Evolutionary conservation across 1,140 invertebrate genomes (phyloP).

Genomic region (Drosophila pectinifera): DNA sequence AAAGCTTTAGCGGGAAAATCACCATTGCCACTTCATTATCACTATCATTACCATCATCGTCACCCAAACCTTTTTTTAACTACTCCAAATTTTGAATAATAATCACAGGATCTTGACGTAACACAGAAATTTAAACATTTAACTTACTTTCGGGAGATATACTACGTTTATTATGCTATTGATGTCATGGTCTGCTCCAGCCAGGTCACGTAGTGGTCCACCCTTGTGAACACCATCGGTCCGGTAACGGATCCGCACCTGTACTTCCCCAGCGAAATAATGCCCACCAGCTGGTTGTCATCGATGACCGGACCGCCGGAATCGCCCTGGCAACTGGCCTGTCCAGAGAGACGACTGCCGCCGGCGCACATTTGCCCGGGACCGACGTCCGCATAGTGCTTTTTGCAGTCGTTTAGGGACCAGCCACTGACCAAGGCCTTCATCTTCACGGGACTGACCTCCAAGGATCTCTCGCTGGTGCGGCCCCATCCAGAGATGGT

Average conservation of each 20-base stretch:
- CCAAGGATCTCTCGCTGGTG: conserved; percentile 17
- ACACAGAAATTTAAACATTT: neutral
- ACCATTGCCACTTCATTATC: conserved; percentile 8
- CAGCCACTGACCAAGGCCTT: conserved; percentile 21
- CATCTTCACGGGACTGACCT: conserved; percentile 43
- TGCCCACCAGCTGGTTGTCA: conserved; percentile 32
- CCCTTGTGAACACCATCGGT: conserved; percentile 57
- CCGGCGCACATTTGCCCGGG: conserved; percentile 56
- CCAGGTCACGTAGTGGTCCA: conserved; percentile 54
- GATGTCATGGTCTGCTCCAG: conserved; percentile 21
- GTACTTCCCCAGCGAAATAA: conserved; percentile 41
- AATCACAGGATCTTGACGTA: conserved; percentile 39
- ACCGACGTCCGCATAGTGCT: conserved; percentile 6
- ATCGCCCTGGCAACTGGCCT: conserved; percentile 48
- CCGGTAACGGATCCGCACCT: conserved; percentile 20
- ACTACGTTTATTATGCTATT: no score
- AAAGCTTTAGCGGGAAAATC: conserved; percentile 22
- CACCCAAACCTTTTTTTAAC: conserved; percentile 33
- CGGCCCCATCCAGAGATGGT: conserved; percentile 64
- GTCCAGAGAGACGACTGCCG: neutral
- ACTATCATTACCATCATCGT: conserved; percentile 8
- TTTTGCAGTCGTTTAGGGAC: conserved; percentile 19
- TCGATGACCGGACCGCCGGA: conserved; percentile 61
- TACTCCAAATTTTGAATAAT: conserved; percentile 45
- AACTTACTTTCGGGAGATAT: neutral